Conservation (phyloP, 2,113 vertebrate species). For the Panthera leo region DNA sequence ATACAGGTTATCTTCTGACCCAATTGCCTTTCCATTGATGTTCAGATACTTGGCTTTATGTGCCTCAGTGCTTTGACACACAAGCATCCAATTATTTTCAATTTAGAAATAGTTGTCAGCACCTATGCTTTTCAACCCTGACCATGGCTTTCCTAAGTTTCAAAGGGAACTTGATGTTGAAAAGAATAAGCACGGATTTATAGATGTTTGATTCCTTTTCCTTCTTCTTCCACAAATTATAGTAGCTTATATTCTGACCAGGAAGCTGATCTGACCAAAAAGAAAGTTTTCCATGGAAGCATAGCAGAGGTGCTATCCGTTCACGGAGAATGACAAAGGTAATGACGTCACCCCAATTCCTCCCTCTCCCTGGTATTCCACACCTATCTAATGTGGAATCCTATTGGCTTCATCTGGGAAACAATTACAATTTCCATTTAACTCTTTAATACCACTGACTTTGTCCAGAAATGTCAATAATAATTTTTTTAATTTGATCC, state of each 20-base stretch:
- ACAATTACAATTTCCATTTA: not conserved
- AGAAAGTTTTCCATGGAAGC: not conserved
- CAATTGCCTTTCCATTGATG: slow-evolving; percentile 83
- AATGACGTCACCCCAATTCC: not conserved
- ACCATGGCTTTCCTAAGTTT: slow-evolving; percentile 76
- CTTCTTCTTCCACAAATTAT: slow-evolving; percentile 59
- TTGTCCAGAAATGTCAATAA: not conserved
- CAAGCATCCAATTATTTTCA: slow-evolving; percentile 84
- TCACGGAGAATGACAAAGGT: not conserved
- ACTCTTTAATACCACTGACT: not conserved
- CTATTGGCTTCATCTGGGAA: not conserved
- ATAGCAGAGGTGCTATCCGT: not conserved
- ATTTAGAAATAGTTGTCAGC: slow-evolving; percentile 80
- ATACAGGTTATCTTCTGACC: slow-evolving; percentile 82
- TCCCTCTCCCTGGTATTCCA: not conserved
- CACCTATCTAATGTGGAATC: not conserved
- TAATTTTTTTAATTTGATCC: not conserved
- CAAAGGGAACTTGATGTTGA: slow-evolving; percentile 78
- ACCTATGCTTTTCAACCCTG: slow-evolving; percentile 81
- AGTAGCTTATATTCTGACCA: slow-evolving; percentile 69
- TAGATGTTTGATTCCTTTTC: slow-evolving; percentile 72
- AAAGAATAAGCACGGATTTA: slow-evolving; percentile 77
- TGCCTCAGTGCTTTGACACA: slow-evolving; percentile 80
- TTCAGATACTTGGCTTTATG: slow-evolving; percentile 79
- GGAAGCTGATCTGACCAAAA: not conserved